Evolutionary conservation across 2,113 vertebrate genomes (phyloP).

Genomic region (Campylomormyrus numenius): DNA sequence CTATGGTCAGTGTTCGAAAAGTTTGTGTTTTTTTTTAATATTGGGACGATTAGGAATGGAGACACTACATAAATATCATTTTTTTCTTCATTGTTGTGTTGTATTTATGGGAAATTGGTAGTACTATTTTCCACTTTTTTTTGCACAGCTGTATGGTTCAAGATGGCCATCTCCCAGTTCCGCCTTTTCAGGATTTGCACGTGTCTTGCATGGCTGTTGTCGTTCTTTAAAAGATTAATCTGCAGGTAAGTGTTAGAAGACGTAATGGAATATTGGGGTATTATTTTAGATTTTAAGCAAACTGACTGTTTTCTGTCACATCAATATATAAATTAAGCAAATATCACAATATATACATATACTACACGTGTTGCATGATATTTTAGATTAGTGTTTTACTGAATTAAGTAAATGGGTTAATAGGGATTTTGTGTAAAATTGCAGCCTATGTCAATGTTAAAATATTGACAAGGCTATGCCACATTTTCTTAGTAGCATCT

Average conservation of each 20-base stretch:
- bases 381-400: not conserved
- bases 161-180: slow-evolving; percentile 94
- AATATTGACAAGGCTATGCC: not conserved
- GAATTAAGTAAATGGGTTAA: not conserved
- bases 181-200: slow-evolving; percentile 96
- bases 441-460: not conserved
- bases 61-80: not conserved
- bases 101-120: not conserved
- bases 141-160: slow-evolving; percentile 56
- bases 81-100: not conserved
- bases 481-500: not conserved
- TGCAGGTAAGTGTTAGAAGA: slow-evolving; percentile 75
- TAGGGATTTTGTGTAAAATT: not conserved
- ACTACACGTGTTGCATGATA: not conserved
- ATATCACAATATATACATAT: not conserved
- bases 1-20: not conserved
- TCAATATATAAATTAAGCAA: not conserved
- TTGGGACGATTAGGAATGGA: not conserved
- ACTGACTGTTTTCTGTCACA: not conserved
- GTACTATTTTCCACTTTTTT: slow-evolving; percentile 28
- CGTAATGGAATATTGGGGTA: not conserved
- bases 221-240: slow-evolving; percentile 90
- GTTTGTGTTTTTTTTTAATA: not conserved
- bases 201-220: slow-evolving; percentile 80
- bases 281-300: not conserved